Evolutionary conservation across 1,140 invertebrate species (phyloP), one percentile per base, ranked within the genome.

Genomic region (Homarus americanus): DNA sequence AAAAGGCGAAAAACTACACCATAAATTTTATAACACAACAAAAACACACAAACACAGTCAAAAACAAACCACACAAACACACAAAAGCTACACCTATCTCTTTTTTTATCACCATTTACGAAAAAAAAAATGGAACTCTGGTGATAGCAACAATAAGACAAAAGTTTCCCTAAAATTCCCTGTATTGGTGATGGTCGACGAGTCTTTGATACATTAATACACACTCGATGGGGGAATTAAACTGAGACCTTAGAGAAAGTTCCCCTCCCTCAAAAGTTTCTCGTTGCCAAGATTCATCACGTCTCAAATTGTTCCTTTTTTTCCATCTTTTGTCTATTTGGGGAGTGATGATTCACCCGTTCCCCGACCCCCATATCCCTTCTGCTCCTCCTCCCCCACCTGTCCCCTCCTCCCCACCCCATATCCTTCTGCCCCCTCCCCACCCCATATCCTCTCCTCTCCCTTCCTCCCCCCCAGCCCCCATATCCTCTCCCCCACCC

Each of bases 141-240:
- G 38, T 17, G 72, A 28, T 75, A 69, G 83, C 83, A 85, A 85
- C 38, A 75, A 9, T 20, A 20, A 4, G 36, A 49, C 72, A 75
- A 85, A n/a, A 85, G 40, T 85, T 85, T 85, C 41, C n/a, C n/a
- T n/a, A 15, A 73, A 75, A 85, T 75, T 49, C 41, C 3, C 17
- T 75, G 69, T 85, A 85, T 85, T 44, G 83, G 83, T n/a, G 40
- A 73, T 44, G 83, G 75, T 85, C 83, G 44, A 32, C 20, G 44
- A 17, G 28, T 69, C 83, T 85, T 85, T 85, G 83, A 85, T 75
- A 53, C 15, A 75, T 85, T 75, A 75, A 69, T n/a, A 85, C 75
- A 85, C 83, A 85, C 66, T 85, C 69, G 32, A 32, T 85, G 83
- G 32, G 66, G 83, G n/a, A n/a, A 85, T 85, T 73, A 85, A 85